Evolutionary conservation across 2,888 invertebrate species (phyloP).

Genomic region (Siphonodentalium dalli): DNA sequence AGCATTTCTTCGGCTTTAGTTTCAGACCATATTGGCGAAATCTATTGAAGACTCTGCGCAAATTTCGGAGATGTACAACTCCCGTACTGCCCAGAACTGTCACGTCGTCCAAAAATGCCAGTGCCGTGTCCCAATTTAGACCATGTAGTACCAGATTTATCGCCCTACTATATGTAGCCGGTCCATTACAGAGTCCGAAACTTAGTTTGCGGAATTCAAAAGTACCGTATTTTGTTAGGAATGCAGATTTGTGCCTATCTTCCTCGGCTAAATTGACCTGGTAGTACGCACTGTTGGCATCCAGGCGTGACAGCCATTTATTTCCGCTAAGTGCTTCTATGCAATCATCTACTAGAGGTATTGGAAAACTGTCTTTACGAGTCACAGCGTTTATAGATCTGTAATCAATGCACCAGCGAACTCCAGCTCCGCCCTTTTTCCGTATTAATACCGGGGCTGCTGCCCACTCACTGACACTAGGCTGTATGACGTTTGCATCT

Average conservation of each 20-base stretch:
- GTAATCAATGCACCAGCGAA: too few relatives aligned
- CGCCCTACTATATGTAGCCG: conserved; percentile 22
- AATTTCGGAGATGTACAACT: conserved; percentile 7
- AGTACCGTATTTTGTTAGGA: conserved; percentile 29
- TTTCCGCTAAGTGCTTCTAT: too few relatives aligned
- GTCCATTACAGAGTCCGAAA: conserved; percentile 30
- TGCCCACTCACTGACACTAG: too few relatives aligned
- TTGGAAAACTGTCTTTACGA: too few relatives aligned
- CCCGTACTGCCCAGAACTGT: conserved; percentile 12
- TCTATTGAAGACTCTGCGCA: conserved; percentile 18
- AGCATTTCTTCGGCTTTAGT: conserved; percentile 29
- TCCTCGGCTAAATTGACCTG: conserved; percentile 16
- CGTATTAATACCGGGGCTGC: too few relatives aligned
- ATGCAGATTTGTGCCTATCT: conserved; percentile 30
- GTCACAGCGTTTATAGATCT: too few relatives aligned
- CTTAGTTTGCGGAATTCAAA: conserved; percentile 27
- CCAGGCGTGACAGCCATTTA: too few relatives aligned
- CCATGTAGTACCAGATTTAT: conserved; percentile 23
- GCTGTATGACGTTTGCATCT: too few relatives aligned
- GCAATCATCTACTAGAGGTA: too few relatives aligned
- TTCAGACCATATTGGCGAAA: conserved; percentile 19
- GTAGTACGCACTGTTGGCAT: too few relatives aligned
- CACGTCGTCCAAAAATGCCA: conserved; percentile 25
- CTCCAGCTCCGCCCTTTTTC: too few relatives aligned
- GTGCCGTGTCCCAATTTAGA: conserved; percentile 14